phyloP scores from a whole-genome alignment of 64 coral and sea anemone genomes.

The Montipora sp. region DNA sequence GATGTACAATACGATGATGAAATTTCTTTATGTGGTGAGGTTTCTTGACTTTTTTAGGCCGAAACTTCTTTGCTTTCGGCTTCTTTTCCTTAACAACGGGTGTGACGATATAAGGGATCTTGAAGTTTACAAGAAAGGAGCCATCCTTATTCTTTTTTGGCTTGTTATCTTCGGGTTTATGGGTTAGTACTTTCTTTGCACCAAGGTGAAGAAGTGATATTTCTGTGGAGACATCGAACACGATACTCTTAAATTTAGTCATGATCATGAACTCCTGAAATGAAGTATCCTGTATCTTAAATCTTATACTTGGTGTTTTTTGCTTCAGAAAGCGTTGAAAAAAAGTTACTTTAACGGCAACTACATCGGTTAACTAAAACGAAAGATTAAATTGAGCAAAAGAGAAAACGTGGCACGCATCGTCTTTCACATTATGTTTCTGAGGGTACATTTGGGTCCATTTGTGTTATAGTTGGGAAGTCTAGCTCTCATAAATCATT shows the following conservation, averaged over 20 bases:
- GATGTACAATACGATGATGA: background rate
- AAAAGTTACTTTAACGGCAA: too few species aligned
- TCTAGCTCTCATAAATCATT: too few species aligned
- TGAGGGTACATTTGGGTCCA: too few species aligned
- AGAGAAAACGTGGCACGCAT: too few species aligned
- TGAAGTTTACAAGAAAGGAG: conserved; percentile 85
- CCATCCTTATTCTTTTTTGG: conserved; percentile 90
- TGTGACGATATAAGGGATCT: conserved; percentile 93
- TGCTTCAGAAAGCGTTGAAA: too few species aligned
- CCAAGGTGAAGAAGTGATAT: conserved; percentile 83
- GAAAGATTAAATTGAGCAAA: too few species aligned
- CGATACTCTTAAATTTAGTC: background rate
- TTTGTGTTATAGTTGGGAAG: too few species aligned
- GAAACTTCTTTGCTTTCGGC: conserved; percentile 52
- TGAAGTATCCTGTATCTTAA: too few species aligned
- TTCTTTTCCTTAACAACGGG: conserved; percentile 79
- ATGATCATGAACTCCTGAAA: too few species aligned
- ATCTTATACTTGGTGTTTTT: too few species aligned
- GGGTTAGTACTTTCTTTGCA: conserved; percentile 43
- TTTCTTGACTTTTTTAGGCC: conserved; percentile 18
- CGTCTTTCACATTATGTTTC: too few species aligned
- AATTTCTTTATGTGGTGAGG: background rate
- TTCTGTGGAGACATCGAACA: conserved; percentile 33
- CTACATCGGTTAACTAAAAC: too few species aligned
- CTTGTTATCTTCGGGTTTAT: conserved; percentile 44